Percentiles rank a stretch among this genome's conserved stretches.
These are phyloP conservation scores for Agapostemon virescens DNA, from an alignment of 2,888 invertebrate species.

Conservation along the genomic window DNA sequence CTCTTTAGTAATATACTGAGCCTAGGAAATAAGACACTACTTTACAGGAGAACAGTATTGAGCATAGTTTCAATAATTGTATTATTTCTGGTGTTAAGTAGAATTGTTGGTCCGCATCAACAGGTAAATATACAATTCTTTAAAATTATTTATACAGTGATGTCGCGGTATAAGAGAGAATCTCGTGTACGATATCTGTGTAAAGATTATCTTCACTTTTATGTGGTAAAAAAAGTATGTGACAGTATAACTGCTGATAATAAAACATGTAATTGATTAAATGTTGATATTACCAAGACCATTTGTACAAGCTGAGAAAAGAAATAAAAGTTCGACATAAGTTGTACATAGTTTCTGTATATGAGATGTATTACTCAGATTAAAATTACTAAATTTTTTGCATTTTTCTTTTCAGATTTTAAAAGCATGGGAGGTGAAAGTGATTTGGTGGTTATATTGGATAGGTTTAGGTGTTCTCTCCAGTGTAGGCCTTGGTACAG, in stretches of 20 bases:
- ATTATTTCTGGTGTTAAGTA: slow-evolving; percentile 74
- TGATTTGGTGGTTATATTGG: slow-evolving; percentile 94
- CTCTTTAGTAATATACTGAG: slow-evolving; percentile 75
- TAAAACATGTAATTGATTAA: background rate
- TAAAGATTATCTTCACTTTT: too few relatives aligned
- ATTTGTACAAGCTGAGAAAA: background rate
- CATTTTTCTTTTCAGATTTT: slow-evolving; percentile 72
- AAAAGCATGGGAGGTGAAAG: slow-evolving; percentile 77
- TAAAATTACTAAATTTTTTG: slow-evolving; percentile 24
- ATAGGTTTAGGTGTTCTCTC: slow-evolving; percentile 96
- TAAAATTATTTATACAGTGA: background rate
- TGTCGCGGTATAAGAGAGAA: too few relatives aligned
- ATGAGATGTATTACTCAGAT: background rate
- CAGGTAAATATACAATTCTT: slow-evolving; percentile 65
- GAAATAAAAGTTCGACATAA: background rate
- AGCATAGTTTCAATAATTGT: slow-evolving; percentile 72
- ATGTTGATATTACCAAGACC: background rate
- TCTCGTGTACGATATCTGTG: too few relatives aligned
- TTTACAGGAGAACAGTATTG: slow-evolving; percentile 75
- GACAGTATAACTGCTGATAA: background rate
- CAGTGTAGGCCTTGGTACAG: slow-evolving; percentile 98
- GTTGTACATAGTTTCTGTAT: background rate
- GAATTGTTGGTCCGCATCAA: slow-evolving; percentile 78
- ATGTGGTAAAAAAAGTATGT: too few relatives aligned
- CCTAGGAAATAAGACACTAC: slow-evolving; percentile 75